phyloP scores from a whole-genome alignment of 2,888 invertebrate species.

The Cantharis rustica region DNA sequence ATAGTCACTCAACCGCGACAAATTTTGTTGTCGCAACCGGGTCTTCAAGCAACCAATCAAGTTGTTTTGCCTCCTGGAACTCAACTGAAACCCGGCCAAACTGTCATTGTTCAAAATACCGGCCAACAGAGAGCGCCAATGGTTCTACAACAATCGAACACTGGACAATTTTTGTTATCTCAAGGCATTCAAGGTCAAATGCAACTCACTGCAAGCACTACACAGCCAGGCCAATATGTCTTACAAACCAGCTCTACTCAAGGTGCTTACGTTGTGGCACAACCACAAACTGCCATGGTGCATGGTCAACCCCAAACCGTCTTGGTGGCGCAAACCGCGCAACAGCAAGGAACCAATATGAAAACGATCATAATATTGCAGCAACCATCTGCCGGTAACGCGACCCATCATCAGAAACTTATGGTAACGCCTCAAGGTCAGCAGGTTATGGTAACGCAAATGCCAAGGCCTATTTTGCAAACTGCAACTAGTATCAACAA shows the following conservation, averaged over 20 bases:
- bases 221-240: slow-evolving; percentile 58
- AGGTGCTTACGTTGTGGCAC: slow-evolving; percentile 68
- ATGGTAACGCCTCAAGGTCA: slow-evolving; percentile 71
- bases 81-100: slow-evolving; percentile 51
- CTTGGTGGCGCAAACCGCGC: slow-evolving; percentile 68
- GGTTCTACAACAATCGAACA: slow-evolving; percentile 50
- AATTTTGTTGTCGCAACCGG: slow-evolving; percentile 58
- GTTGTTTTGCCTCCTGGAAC: slow-evolving; percentile 46
- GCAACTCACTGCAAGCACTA: slow-evolving; percentile 55
- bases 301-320: slow-evolving; percentile 68
- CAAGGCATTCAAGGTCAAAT: slow-evolving; percentile 53
- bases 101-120: slow-evolving; percentile 54
- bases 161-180: slow-evolving; percentile 51
- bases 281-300: slow-evolving; percentile 65
- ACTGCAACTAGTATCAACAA: slow-evolving; percentile 56
- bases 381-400: slow-evolving; percentile 54
- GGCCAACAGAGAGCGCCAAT: slow-evolving; percentile 47
- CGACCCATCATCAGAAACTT: slow-evolving; percentile 61
- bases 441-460: slow-evolving; percentile 68
- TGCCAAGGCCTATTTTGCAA: slow-evolving; percentile 60
- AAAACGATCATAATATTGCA: slow-evolving; percentile 75
- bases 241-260: slow-evolving; percentile 61
- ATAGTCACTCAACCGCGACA: slow-evolving; percentile 58
- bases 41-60: slow-evolving; percentile 42
- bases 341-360: slow-evolving; percentile 67